Base-by-base conservation (phyloP, 2,797 vertebrate species). In the Chloroceryle amazona region DNA sequence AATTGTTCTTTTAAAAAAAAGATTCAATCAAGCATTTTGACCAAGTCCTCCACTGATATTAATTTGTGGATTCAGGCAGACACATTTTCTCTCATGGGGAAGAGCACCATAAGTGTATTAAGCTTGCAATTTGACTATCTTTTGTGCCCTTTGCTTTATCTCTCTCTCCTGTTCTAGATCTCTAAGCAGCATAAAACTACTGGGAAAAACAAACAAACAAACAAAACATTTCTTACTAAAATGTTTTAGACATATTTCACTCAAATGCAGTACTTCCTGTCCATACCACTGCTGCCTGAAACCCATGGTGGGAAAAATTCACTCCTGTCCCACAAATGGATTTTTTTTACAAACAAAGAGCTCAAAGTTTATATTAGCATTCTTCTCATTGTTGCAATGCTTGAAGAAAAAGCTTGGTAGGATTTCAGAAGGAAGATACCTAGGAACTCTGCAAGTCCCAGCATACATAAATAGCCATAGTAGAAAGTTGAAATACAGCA, bases 341-440 rank as follows among this genome's bases (percentile, higher is more conserved):
- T 74, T 82, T 61, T 91, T 81, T 78, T 57, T 51, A 66, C 41
- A 93, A 91, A 93, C 58, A 90, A 89, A 87, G 71, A 94, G 14
- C 47, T 63, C 42, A 3, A 76, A 73, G 81, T 89, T 92, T 84
- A 68, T 67, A 57, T 81, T 84, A 3, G 1, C 11, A 0, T 86
- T 95, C 89, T 90, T 70, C 41, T 70, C 58, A 29, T 57, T 54
- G 57, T 55, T 78, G 28, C 3, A 96, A 79, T 10, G 21, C 80
- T 90, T 73, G 58, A 89, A 89, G 23, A 84, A 80, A 86, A 88
- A 79, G 22, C 23, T 70, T 14, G 3, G 29, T n/a, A 62, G 41
- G 51, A 57, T 60, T 88, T 75, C 35, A 79, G 76, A 95, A 21
- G 28, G 33, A 86, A 72, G 49, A 14, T 62, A 72, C 14, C 42